These are phyloP conservation scores for Taeniopygia guttata DNA, from an alignment of 2,797 vertebrate species.

Conservation along the genomic window DNA sequence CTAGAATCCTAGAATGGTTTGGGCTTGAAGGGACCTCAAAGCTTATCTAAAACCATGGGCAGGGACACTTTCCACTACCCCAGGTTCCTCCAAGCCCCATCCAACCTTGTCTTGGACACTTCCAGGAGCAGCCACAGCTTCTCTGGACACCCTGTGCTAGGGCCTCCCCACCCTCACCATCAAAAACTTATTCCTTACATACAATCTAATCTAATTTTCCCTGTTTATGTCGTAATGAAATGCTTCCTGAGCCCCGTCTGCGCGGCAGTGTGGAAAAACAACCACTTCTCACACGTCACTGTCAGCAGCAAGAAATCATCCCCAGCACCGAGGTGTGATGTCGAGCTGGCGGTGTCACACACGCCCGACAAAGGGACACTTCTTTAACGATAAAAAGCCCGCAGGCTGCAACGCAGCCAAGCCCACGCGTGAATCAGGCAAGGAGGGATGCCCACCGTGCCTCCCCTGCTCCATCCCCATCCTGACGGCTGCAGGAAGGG, in stretches of 20 bases:
- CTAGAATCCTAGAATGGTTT: too few species aligned
- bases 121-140: not conserved
- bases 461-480: accelerated
- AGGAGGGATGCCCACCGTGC: accelerated
- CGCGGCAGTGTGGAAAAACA: accelerated
- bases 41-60: accelerated
- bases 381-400: accelerated
- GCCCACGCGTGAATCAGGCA: accelerated
- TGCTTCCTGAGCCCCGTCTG: accelerated
- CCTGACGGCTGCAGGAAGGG: accelerated
- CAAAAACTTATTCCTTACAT: not conserved
- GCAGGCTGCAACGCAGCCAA: accelerated
- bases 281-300: not conserved
- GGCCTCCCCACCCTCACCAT: accelerated
- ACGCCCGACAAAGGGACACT: accelerated
- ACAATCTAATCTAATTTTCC: not conserved
- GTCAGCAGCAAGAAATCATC: accelerated
- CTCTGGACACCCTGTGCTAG: not conserved
- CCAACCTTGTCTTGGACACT: not conserved
- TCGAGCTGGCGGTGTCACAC: accelerated
- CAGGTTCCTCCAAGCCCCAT: accelerated
- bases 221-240: accelerated
- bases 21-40: not conserved
- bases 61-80: not conserved
- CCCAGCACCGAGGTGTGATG: accelerated